Conservation (phyloP, 2,797 vertebrate species). For the Acanthurus leucopareius region DNA sequence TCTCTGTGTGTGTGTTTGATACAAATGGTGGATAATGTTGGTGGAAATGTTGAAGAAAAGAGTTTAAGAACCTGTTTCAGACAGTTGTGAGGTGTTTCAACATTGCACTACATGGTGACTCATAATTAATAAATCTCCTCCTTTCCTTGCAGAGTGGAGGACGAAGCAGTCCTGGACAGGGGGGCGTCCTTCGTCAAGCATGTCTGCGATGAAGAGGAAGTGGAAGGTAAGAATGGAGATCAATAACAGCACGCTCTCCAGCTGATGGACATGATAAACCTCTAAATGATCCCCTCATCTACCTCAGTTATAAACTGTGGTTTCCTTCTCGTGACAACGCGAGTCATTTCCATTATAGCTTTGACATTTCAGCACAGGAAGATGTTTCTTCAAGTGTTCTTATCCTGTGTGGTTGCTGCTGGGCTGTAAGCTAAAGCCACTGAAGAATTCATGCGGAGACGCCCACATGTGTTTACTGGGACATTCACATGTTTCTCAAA, state of each 20-base stretch:
- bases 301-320: not conserved
- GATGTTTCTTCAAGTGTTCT: constrained; percentile 21
- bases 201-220: constrained; percentile 96
- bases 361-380: constrained; percentile 24
- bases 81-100: too few relatives aligned
- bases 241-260: not conserved
- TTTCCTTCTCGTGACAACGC: too few relatives aligned
- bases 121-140: not conserved
- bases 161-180: constrained; percentile 97
- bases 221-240: constrained; percentile 90
- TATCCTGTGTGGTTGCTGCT: constrained; percentile 28
- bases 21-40: not conserved
- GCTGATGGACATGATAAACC: not conserved
- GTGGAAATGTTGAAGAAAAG: not conserved
- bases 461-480: constrained; percentile 34
- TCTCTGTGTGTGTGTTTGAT: too few relatives aligned
- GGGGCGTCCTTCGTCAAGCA: constrained; percentile 97
- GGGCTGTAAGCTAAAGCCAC: constrained; percentile 23
- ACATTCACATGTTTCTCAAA: constrained; percentile 50
- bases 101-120: not conserved
- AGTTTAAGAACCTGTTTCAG: too few relatives aligned
- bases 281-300: not conserved
- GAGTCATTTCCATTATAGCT: not conserved
- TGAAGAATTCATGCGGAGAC: constrained; percentile 43
- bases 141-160: constrained; percentile 90